phyloP scores from a whole-genome alignment of 2,888 invertebrate genomes.

The Caenorhabditis virilis region DNA sequence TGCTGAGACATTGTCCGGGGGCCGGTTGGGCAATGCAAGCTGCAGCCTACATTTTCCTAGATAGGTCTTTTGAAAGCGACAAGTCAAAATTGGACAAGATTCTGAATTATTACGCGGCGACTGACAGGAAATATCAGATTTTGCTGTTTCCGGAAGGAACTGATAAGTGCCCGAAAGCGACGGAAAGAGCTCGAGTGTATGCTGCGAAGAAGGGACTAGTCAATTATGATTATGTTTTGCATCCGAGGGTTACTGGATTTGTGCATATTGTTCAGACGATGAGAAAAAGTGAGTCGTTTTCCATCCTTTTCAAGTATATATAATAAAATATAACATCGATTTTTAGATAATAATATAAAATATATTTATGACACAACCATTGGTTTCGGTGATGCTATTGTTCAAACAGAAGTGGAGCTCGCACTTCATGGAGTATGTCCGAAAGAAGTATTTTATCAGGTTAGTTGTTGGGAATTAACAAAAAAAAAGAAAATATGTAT shows the following conservation, averaged over 20 bases:
- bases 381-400: slow-evolving; percentile 78
- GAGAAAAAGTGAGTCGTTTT: slow-evolving; percentile 70
- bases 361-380: slow-evolving; percentile 84
- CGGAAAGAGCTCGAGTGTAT: slow-evolving; percentile 77
- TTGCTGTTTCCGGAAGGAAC: slow-evolving; percentile 87
- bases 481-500: slow-evolving; percentile 20
- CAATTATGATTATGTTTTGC: slow-evolving; percentile 79
- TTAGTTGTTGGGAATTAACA: slow-evolving; percentile 70
- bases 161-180: slow-evolving; percentile 79
- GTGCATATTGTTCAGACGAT: slow-evolving; percentile 72
- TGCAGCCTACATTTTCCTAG: slow-evolving; percentile 83
- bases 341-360: slow-evolving; percentile 75
- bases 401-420: slow-evolving; percentile 80
- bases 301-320: neutral
- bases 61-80: slow-evolving; percentile 82
- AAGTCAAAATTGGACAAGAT: slow-evolving; percentile 76
- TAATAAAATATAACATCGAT: neutral
- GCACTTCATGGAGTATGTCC: slow-evolving; percentile 77
- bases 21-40: slow-evolving; percentile 81
- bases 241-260: slow-evolving; percentile 84
- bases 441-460: slow-evolving; percentile 79
- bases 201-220: slow-evolving; percentile 74
- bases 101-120: slow-evolving; percentile 78
- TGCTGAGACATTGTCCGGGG: slow-evolving; percentile 58
- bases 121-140: slow-evolving; percentile 75